Conservation (phyloP, 2,113 vertebrate species). For the Corythornis madagascariensis region DNA sequence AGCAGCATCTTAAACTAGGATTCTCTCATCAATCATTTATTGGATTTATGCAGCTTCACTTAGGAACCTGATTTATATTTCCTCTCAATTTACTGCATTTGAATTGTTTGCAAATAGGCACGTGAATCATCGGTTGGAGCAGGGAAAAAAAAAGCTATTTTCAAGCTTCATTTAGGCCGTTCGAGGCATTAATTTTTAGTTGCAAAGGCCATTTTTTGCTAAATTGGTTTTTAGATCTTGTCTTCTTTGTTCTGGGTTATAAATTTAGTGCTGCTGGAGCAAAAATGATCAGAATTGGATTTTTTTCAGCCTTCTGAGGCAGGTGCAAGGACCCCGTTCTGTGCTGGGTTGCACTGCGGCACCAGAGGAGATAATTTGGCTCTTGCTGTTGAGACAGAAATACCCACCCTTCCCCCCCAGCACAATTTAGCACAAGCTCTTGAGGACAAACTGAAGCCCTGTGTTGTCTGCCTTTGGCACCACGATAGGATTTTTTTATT, state of each 20-base stretch:
- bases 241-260: slow-evolving; percentile 40
- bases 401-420: neutral
- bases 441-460: neutral
- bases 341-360: neutral
- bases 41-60: slow-evolving; percentile 66
- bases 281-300: slow-evolving; percentile 41
- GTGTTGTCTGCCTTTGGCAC: neutral
- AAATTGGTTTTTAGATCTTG: slow-evolving; percentile 68
- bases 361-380: neutral
- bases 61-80: slow-evolving; percentile 63
- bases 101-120: slow-evolving; percentile 67
- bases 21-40: slow-evolving; percentile 69
- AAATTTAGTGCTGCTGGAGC: slow-evolving; percentile 47
- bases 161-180: slow-evolving; percentile 55
- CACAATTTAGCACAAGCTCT: neutral
- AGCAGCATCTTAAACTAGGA: slow-evolving; percentile 17
- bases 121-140: slow-evolving; percentile 35
- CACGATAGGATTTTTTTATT: neutral
- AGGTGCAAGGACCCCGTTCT: neutral
- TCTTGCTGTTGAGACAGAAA: neutral
- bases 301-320: slow-evolving; percentile 10
- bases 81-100: slow-evolving; percentile 60
- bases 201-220: slow-evolving; percentile 63
- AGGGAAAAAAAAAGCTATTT: slow-evolving; percentile 22
- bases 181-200: slow-evolving; percentile 65